Evolutionary conservation across 2,797 vertebrate species (phyloP).

Genomic region (Pelobates cultripes): DNA sequence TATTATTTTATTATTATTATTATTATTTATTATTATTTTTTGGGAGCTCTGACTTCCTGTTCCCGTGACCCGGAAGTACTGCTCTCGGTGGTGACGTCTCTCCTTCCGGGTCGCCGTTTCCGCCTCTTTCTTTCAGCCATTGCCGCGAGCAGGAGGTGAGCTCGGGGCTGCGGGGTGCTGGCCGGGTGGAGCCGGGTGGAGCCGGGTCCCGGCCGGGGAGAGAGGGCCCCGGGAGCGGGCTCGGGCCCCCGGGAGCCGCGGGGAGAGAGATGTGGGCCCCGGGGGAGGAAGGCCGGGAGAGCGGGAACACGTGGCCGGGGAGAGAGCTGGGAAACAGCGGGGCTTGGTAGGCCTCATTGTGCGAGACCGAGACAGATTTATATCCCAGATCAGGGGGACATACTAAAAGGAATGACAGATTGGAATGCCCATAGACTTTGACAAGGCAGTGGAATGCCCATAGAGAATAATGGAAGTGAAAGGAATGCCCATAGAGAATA

Average conservation of each 20-base stretch:
- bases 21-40: too few relatives aligned
- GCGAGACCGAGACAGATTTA: too few relatives aligned
- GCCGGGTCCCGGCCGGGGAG: not conserved
- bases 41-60: not conserved
- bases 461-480: too few relatives aligned
- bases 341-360: not conserved
- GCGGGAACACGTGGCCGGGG: conserved; percentile 12
- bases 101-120: conserved; percentile 32
- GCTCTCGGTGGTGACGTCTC: not conserved
- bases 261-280: too few relatives aligned
- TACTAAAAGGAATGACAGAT: too few relatives aligned
- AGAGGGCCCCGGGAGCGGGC: not conserved
- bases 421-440: too few relatives aligned
- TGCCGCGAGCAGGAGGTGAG: conserved; percentile 39
- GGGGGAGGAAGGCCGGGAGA: not conserved
- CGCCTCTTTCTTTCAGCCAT: conserved; percentile 48
- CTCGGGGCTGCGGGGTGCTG: not conserved
- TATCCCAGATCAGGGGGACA: too few relatives aligned
- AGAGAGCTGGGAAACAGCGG: not conserved
- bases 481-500: too few relatives aligned
- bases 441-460: too few relatives aligned
- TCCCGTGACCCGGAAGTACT: conserved; percentile 30
- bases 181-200: not conserved
- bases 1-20: too few relatives aligned
- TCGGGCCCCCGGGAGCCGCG: not conserved